Base-by-base conservation (phyloP, 2,888 invertebrate genomes). In the Ferrisia virgata region DNA sequence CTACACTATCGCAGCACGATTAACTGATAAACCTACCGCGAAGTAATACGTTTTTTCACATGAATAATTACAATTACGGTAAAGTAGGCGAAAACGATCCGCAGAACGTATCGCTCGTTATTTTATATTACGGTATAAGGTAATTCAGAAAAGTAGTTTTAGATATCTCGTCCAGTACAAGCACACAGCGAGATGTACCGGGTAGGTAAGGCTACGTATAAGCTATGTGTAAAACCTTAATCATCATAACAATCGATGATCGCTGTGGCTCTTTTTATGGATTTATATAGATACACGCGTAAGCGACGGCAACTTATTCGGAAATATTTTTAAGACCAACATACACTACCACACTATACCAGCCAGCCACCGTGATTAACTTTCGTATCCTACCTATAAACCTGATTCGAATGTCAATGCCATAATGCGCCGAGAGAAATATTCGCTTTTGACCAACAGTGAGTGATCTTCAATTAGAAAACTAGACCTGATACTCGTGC, bases 21-120 rank as follows among this genome's bases (percentile, higher is more conserved):
- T 47, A 8, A 18, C 47, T 47, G 64, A 64, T 64, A 64, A 64
- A 64, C 64, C 64, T 64, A 64, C 31, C 64, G 64, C 31, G 64
- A 64, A 64, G 28, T 64, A 25, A 64, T 64, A 13, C 64, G 64
- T 64, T 64, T 64, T 64, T 64, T 64, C 64, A 64, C 64, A 25
- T 64, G 64, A 64, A 64, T 64, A 64, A 64, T 64, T 64, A 64
- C 64, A 64, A 64, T 64, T 64, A 64, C 64, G 64, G 31, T 64
- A 64, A 64, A 28, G 64, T 64, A 64, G 64, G 64, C 64, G 64
- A 64, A 64, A 64, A 64, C 64, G 64, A 64, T 64, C 64, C 5
- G 13, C 13, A 2, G 25, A 58, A 58, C 47, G 47, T 11, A 13
- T 11, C 28, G 31, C 64, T 64, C 28, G 64, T 64, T 31, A 64